phyloP scores from a whole-genome alignment of 2,113 vertebrate species.

The Psilopogon haemacephalus region DNA sequence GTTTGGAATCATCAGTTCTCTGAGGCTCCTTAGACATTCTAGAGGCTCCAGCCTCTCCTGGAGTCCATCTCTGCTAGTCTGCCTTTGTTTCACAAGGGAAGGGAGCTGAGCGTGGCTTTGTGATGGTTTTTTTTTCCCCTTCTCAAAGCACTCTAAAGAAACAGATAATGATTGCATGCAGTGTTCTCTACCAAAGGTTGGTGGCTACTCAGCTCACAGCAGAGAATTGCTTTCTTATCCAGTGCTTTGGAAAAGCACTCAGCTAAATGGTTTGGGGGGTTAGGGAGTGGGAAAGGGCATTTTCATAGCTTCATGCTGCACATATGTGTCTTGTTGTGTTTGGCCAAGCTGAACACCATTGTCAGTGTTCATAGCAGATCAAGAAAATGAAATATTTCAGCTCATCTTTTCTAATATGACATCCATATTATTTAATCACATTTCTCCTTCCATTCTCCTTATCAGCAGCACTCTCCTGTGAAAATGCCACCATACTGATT shows the following conservation, averaged over 20 bases:
- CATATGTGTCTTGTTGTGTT: neutral
- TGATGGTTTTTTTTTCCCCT: conserved; percentile 20
- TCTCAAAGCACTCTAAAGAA: conserved; percentile 59
- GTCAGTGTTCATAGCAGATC: neutral
- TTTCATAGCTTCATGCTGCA: conserved; percentile 25
- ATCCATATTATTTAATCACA: conserved; percentile 28
- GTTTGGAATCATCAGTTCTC: conserved; percentile 40
- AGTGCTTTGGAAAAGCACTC: conserved; percentile 10
- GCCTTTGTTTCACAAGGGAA: conserved; percentile 61
- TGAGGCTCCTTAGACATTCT: conserved; percentile 70
- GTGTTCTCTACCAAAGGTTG: neutral
- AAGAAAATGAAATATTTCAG: conserved; percentile 38
- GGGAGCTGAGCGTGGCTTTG: conserved; percentile 46
- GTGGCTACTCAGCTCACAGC: conserved; percentile 41
- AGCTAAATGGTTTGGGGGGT: neutral
- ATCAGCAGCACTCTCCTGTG: neutral
- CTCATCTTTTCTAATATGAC: neutral
- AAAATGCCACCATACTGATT: neutral
- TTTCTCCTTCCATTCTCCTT: conserved; percentile 14
- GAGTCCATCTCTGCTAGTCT: conserved; percentile 51
- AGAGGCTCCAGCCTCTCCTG: conserved; percentile 43
- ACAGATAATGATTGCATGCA: conserved; percentile 39
- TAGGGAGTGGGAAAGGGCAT: neutral
- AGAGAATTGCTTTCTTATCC: conserved; percentile 44
- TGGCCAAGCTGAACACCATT: conserved; percentile 49